Base-by-base conservation (phyloP, 2,888 invertebrate genomes). In the Lissonota sp. region DNA sequence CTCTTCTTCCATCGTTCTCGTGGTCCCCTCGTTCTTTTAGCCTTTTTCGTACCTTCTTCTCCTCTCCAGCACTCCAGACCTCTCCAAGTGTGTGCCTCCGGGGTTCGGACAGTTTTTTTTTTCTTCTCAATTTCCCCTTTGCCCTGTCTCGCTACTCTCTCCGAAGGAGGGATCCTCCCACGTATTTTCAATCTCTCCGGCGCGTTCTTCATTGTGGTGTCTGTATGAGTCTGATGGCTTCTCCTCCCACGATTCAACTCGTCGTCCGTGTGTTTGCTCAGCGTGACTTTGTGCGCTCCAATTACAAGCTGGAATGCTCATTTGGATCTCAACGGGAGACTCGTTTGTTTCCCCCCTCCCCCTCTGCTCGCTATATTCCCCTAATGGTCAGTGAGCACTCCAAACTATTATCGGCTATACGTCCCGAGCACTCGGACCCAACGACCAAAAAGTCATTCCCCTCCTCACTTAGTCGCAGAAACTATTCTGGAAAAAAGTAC, bases 241-340 rank as follows among this genome's bases (percentile, higher is more conserved):
- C 73, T 60, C 60, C 39, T 62, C 62, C 67, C 44, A 57, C 72
- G 74, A 49, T 57, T 64, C 66, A 64, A 16, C 51, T n/a, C 53
- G n/a, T 51, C n/a, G 6, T 42, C n/a, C n/a, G 7, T 42, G n/a
- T 60, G 80, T 85, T 81, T 86, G 84, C 86, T 87, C 85, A 84
- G 16, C 8, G n/a, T 60, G 66, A 64, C 73, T 60, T 60, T 60
- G 60, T 85, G 87, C 86, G 90, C 89, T 90, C 89, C 90, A 90
- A 90, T 90, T 90, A 90, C 90, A 85, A 86, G 86, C 82, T 87
- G 90, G 90, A 90, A 90, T 90, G 90, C 90, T 90, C 90, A 90
- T 90, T 90, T 90, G 87, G 85, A 82, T 87, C 87, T 79, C 87
- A 84, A 80, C 87, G 81, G 89, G 89, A 87, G 87, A 85, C 86